Conservation (phyloP, 1,140 invertebrate genomes). For the Drosophila seguyi region DNA sequence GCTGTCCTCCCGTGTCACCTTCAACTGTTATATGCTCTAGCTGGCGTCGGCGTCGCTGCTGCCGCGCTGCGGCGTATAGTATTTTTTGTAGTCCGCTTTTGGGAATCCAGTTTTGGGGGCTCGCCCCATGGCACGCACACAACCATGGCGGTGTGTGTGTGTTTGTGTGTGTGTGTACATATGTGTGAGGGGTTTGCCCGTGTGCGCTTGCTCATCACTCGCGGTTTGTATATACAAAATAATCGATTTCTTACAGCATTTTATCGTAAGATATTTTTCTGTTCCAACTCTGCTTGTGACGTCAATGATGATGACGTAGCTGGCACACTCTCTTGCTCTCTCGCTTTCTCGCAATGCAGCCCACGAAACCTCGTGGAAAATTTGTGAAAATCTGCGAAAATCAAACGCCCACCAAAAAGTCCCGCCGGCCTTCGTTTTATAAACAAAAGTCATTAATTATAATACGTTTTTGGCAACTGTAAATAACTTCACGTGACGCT, state of each 20-base stretch:
- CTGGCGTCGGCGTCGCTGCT: conserved; percentile 1
- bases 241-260: conserved; percentile 69
- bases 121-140: conserved; percentile 63
- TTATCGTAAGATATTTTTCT: conserved; percentile 22
- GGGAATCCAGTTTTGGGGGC: conserved; percentile 79
- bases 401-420: conserved; percentile 11
- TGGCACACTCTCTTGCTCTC: not conserved
- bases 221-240: conserved; percentile 61
- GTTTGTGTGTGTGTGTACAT: conserved; percentile 13
- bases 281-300: conserved; percentile 49
- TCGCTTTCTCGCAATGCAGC: conserved; percentile 47
- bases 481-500: conserved; percentile 73
- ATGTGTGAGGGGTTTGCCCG: conserved; percentile 36
- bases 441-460: conserved; percentile 72
- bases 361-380: conserved; percentile 48
- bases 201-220: conserved; percentile 64
- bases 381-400: conserved; percentile 41
- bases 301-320: conserved; percentile 80
- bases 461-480: conserved; percentile 59
- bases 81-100: conserved; percentile 39
- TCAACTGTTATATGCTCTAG: conserved; percentile 46
- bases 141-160: not conserved
- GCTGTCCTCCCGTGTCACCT: conserved; percentile 57
- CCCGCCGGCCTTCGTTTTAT: conserved; percentile 45
- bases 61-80: conserved; percentile 3